Base-by-base conservation (phyloP, 2,888 invertebrate genomes). In the Meteorus cinctellus region DNA sequence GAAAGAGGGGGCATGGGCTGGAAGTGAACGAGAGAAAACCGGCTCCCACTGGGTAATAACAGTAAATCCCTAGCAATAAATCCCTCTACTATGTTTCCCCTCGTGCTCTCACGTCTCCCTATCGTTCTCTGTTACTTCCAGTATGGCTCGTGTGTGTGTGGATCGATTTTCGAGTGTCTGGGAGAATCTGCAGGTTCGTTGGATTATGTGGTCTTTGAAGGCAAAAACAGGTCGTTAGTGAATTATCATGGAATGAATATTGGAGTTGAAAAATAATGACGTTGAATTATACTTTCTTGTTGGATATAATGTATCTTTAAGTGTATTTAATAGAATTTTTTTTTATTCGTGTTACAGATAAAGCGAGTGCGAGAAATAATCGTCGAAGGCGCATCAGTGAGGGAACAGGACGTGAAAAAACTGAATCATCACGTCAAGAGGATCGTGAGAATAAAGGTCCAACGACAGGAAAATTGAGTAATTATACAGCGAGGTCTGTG, bases 21-120 rank as follows among this genome's bases (percentile, higher is more conserved):
- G 71, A 73, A 55, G 72, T 66, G 72, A 75, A 67, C 75, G 71
- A 77, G 72, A 59, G 77, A 79, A 77, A 78, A 78, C 77, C 75
- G 79, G 78, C 78, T 79, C 78, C 70, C 75, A 70, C 75, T 70
- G 83, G 85, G 86, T 88, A 88, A 88, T 89, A 89, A 88, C 88
- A 88, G 87, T 88, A 88, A 88, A 88, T 89, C 85, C 86, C 84
- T 77, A 81, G 87, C 84, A 85, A 88, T 88, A 88, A 88, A 88
- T 88, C 85, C 86, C 85, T 82, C 84, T 80, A 77, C 79, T 78
- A 77, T 80, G 76, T 79, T 78, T 73, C 79, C 78, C 79, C 67
- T 75, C 70, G 72, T 75, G 73, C 72, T 69, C 72, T 70, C 71
- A 75, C 34, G 29, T 67, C 27, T 68, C 48, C 67, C 68, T 51